Evolutionary conservation across 2,797 vertebrate species (phyloP), one percentile per base, ranked within the genome.

Genomic region (Lerista edwardsae): DNA sequence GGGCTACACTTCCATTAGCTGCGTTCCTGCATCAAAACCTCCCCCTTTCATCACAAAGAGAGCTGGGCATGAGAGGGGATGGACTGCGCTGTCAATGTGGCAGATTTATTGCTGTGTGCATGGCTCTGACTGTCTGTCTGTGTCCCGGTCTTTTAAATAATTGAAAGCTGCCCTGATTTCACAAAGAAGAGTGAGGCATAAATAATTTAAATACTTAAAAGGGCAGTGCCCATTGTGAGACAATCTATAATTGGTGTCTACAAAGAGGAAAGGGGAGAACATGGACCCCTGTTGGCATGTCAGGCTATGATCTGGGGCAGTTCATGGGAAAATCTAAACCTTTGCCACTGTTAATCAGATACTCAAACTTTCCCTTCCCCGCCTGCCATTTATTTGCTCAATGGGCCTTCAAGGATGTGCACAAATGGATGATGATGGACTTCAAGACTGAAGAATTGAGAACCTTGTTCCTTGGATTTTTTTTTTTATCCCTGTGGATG

Each of bases 281-380:
- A n/a, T 0, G 34, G 29, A 83, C 83, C 5, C 8, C 12, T 27
- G 2, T 84, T 75, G 12, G 75, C 25, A 84, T 79, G 69, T 77
- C 59, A 64, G 36, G 15, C 61, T 39, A 74, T 65, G 68, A 27
- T 34, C 72, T 25, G 14, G 27, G 90, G 74, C 11, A 90, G 92
- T 91, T 96, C 95, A 94, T 96, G 94, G 95, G 96, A 97, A 97
- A 97, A 96, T 93, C 90, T 93, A 93, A 97, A 97, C 95, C 91
- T 97, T 96, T 97, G 95, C 95, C 95, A 96, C 95, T 90, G 93
- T 93, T 95, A 91, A 94, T 95, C 81, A 94, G 23, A 87, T 82
- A 86, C 82, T 80, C 79, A 94, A 91, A 91, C 79, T 89, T 91
- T 83, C 87, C 91, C 95, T 95, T 95, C n/a, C 94, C 92, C 90